Percentiles rank a stretch among this genome's conserved stretches.
Conservation (phyloP, 1,140 invertebrate genomes). For the Drosophila rufa region DNA sequence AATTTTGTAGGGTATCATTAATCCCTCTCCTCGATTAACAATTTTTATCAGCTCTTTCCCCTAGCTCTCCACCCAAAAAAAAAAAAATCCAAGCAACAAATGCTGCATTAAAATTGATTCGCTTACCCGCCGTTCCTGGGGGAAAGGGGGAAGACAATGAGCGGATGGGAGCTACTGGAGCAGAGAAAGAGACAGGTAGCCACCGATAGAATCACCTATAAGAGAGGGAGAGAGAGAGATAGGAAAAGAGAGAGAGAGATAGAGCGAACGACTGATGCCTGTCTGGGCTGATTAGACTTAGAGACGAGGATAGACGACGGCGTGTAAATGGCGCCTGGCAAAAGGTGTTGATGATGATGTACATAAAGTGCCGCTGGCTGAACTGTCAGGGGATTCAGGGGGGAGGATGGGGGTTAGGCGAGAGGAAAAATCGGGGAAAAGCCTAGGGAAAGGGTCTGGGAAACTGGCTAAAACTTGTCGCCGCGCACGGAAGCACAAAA, state of each 20-base stretch:
- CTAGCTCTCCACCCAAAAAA: conserved; percentile 27
- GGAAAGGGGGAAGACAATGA: conserved; percentile 17
- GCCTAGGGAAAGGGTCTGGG: not conserved
- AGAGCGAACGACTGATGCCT: conserved; percentile 43
- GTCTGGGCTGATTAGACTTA: conserved; percentile 81
- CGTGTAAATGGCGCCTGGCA: conserved; percentile 80
- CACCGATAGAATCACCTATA: not conserved
- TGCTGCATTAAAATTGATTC: conserved; percentile 80
- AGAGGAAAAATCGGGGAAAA: not conserved
- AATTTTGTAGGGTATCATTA: not conserved
- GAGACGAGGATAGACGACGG: conserved; percentile 80
- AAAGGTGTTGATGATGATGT: conserved; percentile 80
- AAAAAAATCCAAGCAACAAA: conserved; percentile 74
- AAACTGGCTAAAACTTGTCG: conserved; percentile 80
- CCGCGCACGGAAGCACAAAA: conserved; percentile 83
- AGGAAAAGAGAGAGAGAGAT: not conserved
- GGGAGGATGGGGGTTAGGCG: not conserved
- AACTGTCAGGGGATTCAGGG: conserved; percentile 40
- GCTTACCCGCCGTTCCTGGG: conserved; percentile 43
- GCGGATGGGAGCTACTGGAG: not conserved
- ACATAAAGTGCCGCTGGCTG: conserved; percentile 80
- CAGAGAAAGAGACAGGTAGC: not conserved
- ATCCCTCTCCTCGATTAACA: not conserved
- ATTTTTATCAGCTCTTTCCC: conserved; percentile 27
- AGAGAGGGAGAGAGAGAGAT: conserved; percentile 5